Conservation (phyloP, 1,140 invertebrate species). For the Eupristina koningsbergeri region DNA sequence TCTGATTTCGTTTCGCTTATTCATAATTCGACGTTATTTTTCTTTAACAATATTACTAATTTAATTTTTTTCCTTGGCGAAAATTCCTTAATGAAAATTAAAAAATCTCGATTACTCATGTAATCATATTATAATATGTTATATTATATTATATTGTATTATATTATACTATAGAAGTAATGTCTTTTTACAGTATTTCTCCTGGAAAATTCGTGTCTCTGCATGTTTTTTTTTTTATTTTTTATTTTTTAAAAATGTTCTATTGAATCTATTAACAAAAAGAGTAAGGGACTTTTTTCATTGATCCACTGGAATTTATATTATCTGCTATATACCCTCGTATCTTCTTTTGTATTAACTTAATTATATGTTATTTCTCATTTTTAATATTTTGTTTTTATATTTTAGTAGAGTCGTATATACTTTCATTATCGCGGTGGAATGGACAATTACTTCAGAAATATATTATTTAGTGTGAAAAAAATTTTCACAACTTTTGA, state of each 20-base stretch:
- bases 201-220: neutral
- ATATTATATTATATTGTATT: neutral
- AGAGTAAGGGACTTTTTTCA: constrained; percentile 3
- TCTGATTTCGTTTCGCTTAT: constrained; percentile 4
- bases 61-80: constrained; percentile 13
- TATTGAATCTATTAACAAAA: constrained; percentile 21
- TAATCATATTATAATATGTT: constrained; percentile 15
- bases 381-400: constrained; percentile 1
- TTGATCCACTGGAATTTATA: neutral
- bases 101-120: constrained; percentile 37
- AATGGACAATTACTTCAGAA: constrained; percentile 39
- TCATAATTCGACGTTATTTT: neutral
- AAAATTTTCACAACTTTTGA: constrained; percentile 23
- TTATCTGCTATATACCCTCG: neutral
- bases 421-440: constrained; percentile 42
- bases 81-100: constrained; percentile 37
- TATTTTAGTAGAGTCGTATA: neutral
- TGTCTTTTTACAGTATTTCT: constrained; percentile 40
- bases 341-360: constrained; percentile 6
- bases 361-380: neutral
- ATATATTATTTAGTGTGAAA: constrained; percentile 29
- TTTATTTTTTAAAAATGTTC: neutral
- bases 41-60: neutral
- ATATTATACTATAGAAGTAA: constrained; percentile 31
- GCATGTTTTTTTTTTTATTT: neutral